phyloP scores from a whole-genome alignment of 2,888 invertebrate genomes.

The Theretra japonica region DNA sequence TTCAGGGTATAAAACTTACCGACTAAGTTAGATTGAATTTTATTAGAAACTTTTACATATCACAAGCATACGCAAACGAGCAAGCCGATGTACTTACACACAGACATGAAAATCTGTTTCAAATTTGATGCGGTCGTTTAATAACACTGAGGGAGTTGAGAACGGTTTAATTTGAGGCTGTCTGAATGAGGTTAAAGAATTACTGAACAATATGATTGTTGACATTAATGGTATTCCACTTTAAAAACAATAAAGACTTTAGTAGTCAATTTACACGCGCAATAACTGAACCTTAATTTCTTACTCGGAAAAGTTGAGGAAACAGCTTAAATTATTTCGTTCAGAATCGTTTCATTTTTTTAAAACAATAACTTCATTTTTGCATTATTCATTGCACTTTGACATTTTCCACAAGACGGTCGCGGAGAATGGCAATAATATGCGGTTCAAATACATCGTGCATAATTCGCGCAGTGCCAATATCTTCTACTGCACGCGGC shows the following conservation, averaged over 20 bases:
- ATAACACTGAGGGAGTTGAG: neutral
- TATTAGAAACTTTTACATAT: neutral
- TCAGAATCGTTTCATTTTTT: neutral
- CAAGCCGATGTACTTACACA: neutral
- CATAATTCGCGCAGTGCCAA: neutral
- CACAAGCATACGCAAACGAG: neutral
- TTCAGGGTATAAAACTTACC: neutral
- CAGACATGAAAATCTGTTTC: neutral
- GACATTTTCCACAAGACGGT: neutral
- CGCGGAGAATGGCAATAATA: constrained; percentile 1
- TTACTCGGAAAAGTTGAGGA: too few species aligned
- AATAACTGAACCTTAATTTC: too few species aligned
- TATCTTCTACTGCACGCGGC: neutral
- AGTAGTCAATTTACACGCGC: too few species aligned
- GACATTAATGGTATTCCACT: too few species aligned
- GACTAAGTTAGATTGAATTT: neutral
- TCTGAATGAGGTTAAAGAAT: too few species aligned
- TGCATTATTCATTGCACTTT: constrained; percentile 5
- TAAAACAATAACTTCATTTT: neutral
- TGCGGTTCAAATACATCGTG: neutral
- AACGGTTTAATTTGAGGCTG: too few species aligned
- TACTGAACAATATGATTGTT: too few species aligned
- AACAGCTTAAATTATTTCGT: too few species aligned
- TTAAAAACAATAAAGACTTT: too few species aligned
- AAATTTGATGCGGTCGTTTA: neutral